phyloP scores from a whole-genome alignment of 1,140 invertebrate species.

The Drosophila pandora region DNA sequence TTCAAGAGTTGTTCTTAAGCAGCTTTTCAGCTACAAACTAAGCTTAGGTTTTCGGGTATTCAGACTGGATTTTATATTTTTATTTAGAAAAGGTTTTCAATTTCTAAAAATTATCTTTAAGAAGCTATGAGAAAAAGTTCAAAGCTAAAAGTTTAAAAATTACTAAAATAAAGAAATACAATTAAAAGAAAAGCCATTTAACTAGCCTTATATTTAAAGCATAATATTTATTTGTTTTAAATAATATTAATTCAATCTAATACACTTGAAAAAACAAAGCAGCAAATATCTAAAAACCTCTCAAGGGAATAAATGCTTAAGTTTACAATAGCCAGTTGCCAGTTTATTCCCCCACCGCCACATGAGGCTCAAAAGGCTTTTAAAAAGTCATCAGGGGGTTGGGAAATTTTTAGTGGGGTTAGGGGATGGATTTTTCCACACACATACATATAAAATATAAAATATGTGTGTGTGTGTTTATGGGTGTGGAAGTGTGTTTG shows the following conservation, averaged over 20 bases:
- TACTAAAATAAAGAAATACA: too few relatives aligned
- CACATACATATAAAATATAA: not conserved
- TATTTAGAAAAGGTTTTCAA: not conserved
- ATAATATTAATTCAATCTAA: not conserved
- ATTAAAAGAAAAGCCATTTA: too few relatives aligned
- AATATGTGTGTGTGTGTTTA: not conserved
- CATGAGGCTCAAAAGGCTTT: slow-evolving; percentile 21
- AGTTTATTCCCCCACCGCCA: not conserved
- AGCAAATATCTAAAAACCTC: not conserved
- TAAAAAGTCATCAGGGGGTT: slow-evolving; percentile 30
- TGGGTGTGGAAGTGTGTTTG: not conserved
- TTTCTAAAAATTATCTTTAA: not conserved
- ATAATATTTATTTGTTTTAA: not conserved
- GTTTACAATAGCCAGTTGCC: slow-evolving; percentile 1
- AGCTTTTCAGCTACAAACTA: not conserved
- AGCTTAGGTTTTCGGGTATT: not conserved
- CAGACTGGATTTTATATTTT: not conserved
- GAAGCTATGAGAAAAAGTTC: not conserved
- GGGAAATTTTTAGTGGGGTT: not conserved
- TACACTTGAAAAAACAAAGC: not conserved
- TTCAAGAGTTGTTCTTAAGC: too few relatives aligned
- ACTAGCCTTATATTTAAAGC: too few relatives aligned
- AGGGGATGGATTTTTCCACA: slow-evolving; percentile 3
- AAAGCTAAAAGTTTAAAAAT: too few relatives aligned
- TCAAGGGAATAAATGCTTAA: slow-evolving; percentile 8